Conservation (phyloP, 1,140 invertebrate genomes). For the Potamilus streckersoni region DNA sequence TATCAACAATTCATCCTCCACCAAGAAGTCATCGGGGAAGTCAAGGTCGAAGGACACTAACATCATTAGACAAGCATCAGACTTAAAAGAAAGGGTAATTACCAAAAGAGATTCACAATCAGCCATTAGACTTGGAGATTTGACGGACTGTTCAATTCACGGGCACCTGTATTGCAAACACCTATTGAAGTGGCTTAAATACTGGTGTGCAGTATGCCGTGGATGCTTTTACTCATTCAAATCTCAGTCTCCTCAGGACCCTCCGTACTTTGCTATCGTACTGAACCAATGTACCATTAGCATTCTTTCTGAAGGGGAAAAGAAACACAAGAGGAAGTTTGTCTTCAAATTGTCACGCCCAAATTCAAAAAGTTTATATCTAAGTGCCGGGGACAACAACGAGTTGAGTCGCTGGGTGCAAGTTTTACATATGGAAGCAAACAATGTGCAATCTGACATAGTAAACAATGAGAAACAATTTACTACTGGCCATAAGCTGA, state of each 20-base stretch:
- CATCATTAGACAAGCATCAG: conserved; percentile 42
- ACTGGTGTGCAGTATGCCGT: conserved; percentile 48
- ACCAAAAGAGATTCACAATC: conserved; percentile 27
- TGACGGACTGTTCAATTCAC: conserved; percentile 36
- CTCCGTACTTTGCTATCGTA: conserved; percentile 33
- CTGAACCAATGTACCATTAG: conserved; percentile 40
- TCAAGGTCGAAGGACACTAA: conserved; percentile 41
- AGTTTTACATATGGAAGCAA: conserved; percentile 48
- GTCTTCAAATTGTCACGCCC: conserved; percentile 51
- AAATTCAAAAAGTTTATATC: conserved; percentile 44
- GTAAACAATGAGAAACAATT: too few species aligned
- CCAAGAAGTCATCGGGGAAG: conserved; percentile 7
- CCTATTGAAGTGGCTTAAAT: conserved; percentile 46
- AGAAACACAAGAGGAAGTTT: conserved; percentile 39
- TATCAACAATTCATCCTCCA: too few species aligned
- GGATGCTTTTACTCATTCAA: conserved; percentile 56
- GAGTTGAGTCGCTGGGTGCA: conserved; percentile 49
- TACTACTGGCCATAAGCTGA: too few species aligned
- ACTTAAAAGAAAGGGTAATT: conserved; percentile 50
- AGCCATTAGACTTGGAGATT: conserved; percentile 31
- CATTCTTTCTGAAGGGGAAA: conserved; percentile 41
- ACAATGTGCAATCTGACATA: conserved; percentile 31
- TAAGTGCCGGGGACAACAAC: conserved; percentile 39
- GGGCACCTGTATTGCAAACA: conserved; percentile 45
- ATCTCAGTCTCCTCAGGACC: conserved; percentile 37